Base-by-base conservation (phyloP, 2,113 vertebrate genomes). In the Bungarus multicinctus region DNA sequence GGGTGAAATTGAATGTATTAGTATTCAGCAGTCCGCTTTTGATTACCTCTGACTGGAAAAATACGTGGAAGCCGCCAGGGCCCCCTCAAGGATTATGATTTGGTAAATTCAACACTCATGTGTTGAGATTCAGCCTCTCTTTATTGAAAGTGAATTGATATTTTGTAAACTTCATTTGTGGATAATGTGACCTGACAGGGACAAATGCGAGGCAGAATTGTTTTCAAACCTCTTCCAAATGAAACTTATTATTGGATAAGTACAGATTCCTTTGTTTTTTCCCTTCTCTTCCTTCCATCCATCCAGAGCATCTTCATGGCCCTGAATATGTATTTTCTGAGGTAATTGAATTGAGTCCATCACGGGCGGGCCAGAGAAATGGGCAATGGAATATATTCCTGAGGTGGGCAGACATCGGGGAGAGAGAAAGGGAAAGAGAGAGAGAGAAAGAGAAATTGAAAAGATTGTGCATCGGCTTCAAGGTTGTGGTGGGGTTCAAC, bases 101-200 rank as follows among this genome's bases (percentile, higher is more conserved):
- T 98, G 96, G 97, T 97, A 97, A 98, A 98, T 98, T 98, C 98
- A 98, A 96, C 97, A 97, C 96, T 81, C 93, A 96, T 97, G 97
- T 97, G 97, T 98, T 98, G 97, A 97, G 97, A 98, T 97, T 98
- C 97, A 97, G 96, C 96, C 95, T 97, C 96, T 95, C 97, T 98
- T 93, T 98, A 98, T 98, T 98, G 99, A 98, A 99, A 99, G 98
- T 98, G 99, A 99, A 99, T 99, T 99, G 99, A 99, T 99, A 99
- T 99, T 99, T 99, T 99, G 99, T 99, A 99, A 99, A 99, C 98
- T 99, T 99, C 99, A 99, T 99, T 99, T 99, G 98, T 96, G 98
- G 98, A 98, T 99, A 99, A 99, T 99, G 98, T 97, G 98, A 99
- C 99, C 99, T 99, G 99, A 99, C 99, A 99, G 99, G 98, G 98